Percentiles rank a stretch among this genome's conserved stretches.
phyloP scores from a whole-genome alignment of 2,797 vertebrate species.

The Rhincodon typus region DNA sequence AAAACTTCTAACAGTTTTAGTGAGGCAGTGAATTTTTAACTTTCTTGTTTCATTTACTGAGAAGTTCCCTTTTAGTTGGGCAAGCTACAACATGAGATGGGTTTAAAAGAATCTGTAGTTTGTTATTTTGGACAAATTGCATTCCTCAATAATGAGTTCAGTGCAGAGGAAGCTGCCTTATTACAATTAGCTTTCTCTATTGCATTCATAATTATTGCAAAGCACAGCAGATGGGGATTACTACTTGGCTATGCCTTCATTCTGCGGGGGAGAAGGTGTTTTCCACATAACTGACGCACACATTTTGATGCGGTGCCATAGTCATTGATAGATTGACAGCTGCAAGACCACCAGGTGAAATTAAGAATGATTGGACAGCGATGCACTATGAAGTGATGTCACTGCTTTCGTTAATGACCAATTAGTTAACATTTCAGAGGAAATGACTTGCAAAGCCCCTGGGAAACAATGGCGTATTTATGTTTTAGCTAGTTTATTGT shows the following conservation, averaged over 20 bases:
- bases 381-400: background rate
- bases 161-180: background rate
- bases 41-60: no score
- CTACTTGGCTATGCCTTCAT: background rate
- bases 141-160: background rate
- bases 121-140: slow-evolving; percentile 13
- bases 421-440: slow-evolving; percentile 25
- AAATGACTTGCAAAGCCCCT: slow-evolving; percentile 19
- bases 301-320: background rate
- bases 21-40: background rate
- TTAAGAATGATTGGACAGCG: background rate
- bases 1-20: background rate
- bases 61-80: background rate
- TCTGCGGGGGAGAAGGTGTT: background rate
- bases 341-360: background rate
- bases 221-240: background rate
- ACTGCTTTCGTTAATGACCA: background rate
- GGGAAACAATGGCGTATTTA: background rate
- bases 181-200: background rate
- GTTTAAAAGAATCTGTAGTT: background rate
- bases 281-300: background rate
- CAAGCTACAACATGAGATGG: background rate
- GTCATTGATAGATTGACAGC: background rate
- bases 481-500: background rate
- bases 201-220: slow-evolving; percentile 14